Percentiles rank a stretch among this genome's conserved stretches.
Conservation (phyloP, 2,888 invertebrate species). For the Eubasilissa splendida region DNA sequence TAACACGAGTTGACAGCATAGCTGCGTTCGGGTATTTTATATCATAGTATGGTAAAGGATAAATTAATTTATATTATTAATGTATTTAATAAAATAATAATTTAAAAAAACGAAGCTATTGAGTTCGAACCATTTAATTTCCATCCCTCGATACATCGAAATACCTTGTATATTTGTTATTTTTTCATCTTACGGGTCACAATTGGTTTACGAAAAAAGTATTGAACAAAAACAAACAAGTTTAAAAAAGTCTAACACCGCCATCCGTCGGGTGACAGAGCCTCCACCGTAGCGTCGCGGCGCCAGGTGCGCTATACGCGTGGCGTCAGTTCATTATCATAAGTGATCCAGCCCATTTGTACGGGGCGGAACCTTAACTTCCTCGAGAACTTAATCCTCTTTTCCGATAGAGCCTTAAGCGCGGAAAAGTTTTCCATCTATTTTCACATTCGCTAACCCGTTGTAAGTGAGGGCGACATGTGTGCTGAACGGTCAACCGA, state of each 20-base stretch:
- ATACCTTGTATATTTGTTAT: too few species aligned
- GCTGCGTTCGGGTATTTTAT: too few species aligned
- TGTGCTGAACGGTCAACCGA: not conserved
- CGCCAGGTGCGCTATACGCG: slow-evolving; percentile 35
- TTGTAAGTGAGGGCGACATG: slow-evolving; percentile 5
- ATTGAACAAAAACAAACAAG: not conserved
- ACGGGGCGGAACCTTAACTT: slow-evolving; percentile 34
- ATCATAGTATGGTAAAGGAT: too few species aligned
- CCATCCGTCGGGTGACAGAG: not conserved
- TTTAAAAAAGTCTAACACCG: not conserved
- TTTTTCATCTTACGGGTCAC: too few species aligned
- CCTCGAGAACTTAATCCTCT: slow-evolving; percentile 42
- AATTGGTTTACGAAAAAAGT: not conserved
- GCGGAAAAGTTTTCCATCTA: slow-evolving; percentile 16
- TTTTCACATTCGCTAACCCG: slow-evolving; percentile 18
- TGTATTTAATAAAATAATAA: too few species aligned
- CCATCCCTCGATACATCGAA: too few species aligned
- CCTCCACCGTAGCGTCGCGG: slow-evolving; percentile 3
- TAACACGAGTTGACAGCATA: too few species aligned
- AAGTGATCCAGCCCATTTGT: slow-evolving; percentile 54
- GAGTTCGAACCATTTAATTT: too few species aligned
- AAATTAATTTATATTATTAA: too few species aligned
- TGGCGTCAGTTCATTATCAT: slow-evolving; percentile 52
- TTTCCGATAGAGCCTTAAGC: slow-evolving; percentile 39
- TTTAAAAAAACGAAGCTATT: too few species aligned